Percentiles rank a stretch among this genome's conserved stretches.
Conservation (phyloP, 2,113 vertebrate genomes). For the Corynorhinus townsendii region DNA sequence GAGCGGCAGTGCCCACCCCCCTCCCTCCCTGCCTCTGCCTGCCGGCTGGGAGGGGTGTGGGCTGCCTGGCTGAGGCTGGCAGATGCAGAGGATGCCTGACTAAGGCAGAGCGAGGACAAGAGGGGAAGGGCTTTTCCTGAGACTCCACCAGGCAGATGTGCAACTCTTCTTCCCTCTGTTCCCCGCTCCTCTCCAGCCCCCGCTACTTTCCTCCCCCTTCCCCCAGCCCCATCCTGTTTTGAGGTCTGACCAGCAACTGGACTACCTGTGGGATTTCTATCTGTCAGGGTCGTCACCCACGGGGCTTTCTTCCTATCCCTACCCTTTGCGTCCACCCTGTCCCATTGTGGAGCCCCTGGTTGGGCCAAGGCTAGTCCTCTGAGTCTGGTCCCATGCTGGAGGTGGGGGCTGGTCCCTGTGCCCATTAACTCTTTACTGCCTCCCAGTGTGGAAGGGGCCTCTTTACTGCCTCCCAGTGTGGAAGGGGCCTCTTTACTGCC, state of each 20-base stretch:
- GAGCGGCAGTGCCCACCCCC: background rate
- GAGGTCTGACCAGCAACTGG: background rate
- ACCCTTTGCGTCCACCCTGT: background rate
- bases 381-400: background rate
- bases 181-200: too few relatives aligned
- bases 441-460: conserved; percentile 20
- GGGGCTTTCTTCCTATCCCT: background rate
- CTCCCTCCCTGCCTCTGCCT: background rate
- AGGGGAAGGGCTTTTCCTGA: background rate
- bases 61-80: background rate
- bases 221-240: background rate
- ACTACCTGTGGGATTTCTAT: background rate
- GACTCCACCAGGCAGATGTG: background rate
- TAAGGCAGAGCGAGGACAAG: background rate
- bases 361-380: background rate
- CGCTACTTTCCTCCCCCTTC: rapidly evolving
- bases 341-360: background rate
- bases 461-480: background rate
- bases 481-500: conserved; percentile 45
- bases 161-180: background rate
- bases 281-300: too few relatives aligned
- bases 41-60: background rate
- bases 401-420: background rate
- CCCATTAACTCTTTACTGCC: conserved; percentile 51
- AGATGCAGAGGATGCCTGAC: background rate